These are phyloP conservation scores for Periophthalmus magnuspinnatus DNA, from an alignment of 2,797 vertebrate genomes.

Conservation along the genomic window DNA sequence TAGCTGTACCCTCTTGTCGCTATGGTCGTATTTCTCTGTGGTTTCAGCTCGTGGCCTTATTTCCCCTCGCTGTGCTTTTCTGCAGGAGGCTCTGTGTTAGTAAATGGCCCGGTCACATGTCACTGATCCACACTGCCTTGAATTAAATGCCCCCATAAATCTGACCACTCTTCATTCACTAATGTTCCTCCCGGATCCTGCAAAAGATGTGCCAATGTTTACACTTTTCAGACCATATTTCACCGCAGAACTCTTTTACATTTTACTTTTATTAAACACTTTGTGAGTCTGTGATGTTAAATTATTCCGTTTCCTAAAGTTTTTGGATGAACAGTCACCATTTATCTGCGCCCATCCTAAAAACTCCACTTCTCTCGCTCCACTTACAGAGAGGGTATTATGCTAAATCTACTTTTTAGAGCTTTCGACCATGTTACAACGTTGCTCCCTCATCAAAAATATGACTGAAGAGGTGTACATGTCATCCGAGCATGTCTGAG, in stretches of 20 bases:
- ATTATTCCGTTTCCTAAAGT: not conserved
- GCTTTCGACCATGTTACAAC: too few species aligned
- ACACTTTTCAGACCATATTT: not conserved
- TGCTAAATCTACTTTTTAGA: too few species aligned
- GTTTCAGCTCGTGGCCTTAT: not conserved
- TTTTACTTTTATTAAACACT: not conserved
- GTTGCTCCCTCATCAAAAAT: too few species aligned
- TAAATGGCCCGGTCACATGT: slow-evolving; percentile 41
- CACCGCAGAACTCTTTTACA: not conserved
- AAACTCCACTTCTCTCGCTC: too few species aligned
- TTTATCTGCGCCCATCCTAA: too few species aligned
- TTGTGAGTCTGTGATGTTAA: not conserved
- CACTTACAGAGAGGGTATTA: too few species aligned
- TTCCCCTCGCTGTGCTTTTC: slow-evolving; percentile 32
- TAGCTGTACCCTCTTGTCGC: too few species aligned
- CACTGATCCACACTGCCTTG: slow-evolving; percentile 38
- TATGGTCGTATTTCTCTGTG: too few species aligned
- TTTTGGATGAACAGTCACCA: too few species aligned
- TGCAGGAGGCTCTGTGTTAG: slow-evolving; percentile 39
- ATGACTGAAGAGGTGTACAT: too few species aligned
- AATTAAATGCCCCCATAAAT: slow-evolving; percentile 48
- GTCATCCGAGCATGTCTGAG: too few species aligned
- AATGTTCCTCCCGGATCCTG: slow-evolving; percentile 24
- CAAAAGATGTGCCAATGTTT: slow-evolving; percentile 14
- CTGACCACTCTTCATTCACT: slow-evolving; percentile 31